Percentiles rank a stretch among this genome's conserved stretches.
Conservation (phyloP, 2,888 invertebrate genomes). For the Leucoma salicis region DNA sequence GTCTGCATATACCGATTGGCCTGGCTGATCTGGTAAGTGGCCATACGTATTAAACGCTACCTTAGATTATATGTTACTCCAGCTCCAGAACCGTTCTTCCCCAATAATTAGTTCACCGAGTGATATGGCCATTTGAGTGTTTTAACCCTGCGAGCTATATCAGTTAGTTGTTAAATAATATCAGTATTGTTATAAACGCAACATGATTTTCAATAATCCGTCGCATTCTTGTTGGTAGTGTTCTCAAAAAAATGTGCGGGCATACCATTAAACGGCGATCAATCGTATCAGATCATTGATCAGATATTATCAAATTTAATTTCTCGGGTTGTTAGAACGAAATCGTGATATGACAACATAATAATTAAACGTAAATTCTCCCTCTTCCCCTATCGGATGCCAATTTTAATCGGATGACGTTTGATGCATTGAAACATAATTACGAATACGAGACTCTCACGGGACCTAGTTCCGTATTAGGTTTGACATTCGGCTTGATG, state of each 20-base stretch:
- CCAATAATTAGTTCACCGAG: too few relatives aligned
- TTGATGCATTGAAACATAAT: conserved; percentile 75
- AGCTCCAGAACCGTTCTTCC: too few relatives aligned
- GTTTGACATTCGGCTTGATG: conserved; percentile 81
- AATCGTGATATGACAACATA: conserved; percentile 30
- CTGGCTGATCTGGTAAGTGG: too few relatives aligned
- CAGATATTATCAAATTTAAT: conserved; percentile 37
- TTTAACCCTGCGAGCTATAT: too few relatives aligned
- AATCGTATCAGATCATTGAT: conserved; percentile 25
- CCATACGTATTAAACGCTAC: too few relatives aligned
- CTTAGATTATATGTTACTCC: too few relatives aligned
- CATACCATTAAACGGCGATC: conserved; percentile 2
- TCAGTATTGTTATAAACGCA: too few relatives aligned
- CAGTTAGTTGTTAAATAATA: too few relatives aligned
- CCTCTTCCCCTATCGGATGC: conserved; percentile 69
- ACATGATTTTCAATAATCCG: too few relatives aligned
- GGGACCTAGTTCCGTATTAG: conserved; percentile 76
- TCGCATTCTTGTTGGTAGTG: too few relatives aligned
- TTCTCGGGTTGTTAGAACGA: conserved; percentile 24
- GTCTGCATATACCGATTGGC: too few relatives aligned
- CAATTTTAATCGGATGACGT: conserved; percentile 79
- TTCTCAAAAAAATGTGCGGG: background rate
- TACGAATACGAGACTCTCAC: conserved; percentile 73
- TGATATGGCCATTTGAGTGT: too few relatives aligned
- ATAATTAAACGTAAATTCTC: conserved; percentile 36